Base-by-base conservation (phyloP, 2,797 vertebrate genomes). In the Centroberyx gerrardi region DNA sequence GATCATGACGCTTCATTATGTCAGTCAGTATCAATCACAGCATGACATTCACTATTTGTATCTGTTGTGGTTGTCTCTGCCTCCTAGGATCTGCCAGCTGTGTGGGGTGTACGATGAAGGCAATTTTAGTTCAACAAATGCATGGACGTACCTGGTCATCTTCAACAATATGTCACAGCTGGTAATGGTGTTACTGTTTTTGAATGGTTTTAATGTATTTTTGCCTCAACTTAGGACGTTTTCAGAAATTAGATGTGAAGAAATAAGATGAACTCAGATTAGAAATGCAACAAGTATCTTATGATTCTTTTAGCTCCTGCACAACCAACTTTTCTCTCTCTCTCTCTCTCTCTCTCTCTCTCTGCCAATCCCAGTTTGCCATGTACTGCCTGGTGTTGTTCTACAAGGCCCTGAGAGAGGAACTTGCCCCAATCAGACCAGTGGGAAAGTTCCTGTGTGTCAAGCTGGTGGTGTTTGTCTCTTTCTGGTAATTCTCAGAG, bases 341-440 rank as follows among this genome's bases (percentile, higher is more conserved):
- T 68, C 15, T 40, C 27, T 78, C 1, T 66, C 2, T 55, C 0
- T 66, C 15, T 42, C 61, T 52, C 3, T 51, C 67, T 38, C 71
- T 78, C 22, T 80, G 44, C 74, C 63, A 5, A 27, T 90, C 56
- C 72, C 87, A 99, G 98, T 99, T 99, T 94, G 98, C 98, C 73
- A 98, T 99, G 98, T 99, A 99, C 89, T 99, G 98, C 87, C 95
- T 99, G 82, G 96, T 99, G 90, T 95, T 99, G 72, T 99, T 99
- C 92, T 99, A 99, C 88, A 96, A 96, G 91, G 96, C 98, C 9
- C 93, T 99, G 1, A 96, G 96, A 83, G 97, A 99, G 71, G 98
- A 99, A 74, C 92, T 99, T 68, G 94, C 96, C 79, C 97, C 98
- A 36, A 98, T 99, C 90, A 96, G 94, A 84, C 98, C 98, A 44